phyloP scores from a whole-genome alignment of 2,888 invertebrate species.

The Monoplex corrugatus region DNA sequence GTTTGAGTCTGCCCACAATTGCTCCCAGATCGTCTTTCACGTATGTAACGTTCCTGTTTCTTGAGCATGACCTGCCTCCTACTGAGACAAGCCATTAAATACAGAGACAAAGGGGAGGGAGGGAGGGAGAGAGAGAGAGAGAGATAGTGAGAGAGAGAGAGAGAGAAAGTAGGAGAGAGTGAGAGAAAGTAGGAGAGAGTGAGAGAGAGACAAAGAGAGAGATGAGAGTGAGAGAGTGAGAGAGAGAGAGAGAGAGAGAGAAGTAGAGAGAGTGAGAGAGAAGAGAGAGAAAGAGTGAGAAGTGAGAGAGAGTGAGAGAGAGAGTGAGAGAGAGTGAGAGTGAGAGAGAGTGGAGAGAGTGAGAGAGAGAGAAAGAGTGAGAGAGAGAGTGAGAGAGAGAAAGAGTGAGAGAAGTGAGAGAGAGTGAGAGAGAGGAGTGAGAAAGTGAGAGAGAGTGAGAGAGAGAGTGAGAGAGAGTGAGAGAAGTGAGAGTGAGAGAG shows the following conservation, averaged over 20 bases:
- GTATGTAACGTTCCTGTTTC: too few species aligned
- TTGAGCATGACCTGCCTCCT: too few species aligned
- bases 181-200: background rate
- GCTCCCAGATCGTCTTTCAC: too few species aligned
- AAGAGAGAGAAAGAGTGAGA: background rate
- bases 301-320: background rate
- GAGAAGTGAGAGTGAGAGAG: too few species aligned
- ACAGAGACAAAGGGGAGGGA: background rate
- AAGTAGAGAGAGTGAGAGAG: too few species aligned
- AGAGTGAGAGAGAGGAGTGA: background rate
- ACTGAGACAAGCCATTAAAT: too few species aligned
- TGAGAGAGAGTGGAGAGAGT: background rate
- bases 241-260: too few species aligned
- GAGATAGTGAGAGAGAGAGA: background rate
- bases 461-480: background rate
- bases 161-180: background rate
- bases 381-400: constrained; percentile 14
- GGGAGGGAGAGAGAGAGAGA: background rate
- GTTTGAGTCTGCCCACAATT: too few species aligned
- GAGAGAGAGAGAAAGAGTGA: background rate
- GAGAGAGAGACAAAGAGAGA: background rate
- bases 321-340: background rate
- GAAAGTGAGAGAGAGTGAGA: background rate
- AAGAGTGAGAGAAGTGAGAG: background rate
- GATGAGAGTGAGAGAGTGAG: background rate